phyloP scores from a whole-genome alignment of 2,888 invertebrate species.

The Halictus ligatus region DNA sequence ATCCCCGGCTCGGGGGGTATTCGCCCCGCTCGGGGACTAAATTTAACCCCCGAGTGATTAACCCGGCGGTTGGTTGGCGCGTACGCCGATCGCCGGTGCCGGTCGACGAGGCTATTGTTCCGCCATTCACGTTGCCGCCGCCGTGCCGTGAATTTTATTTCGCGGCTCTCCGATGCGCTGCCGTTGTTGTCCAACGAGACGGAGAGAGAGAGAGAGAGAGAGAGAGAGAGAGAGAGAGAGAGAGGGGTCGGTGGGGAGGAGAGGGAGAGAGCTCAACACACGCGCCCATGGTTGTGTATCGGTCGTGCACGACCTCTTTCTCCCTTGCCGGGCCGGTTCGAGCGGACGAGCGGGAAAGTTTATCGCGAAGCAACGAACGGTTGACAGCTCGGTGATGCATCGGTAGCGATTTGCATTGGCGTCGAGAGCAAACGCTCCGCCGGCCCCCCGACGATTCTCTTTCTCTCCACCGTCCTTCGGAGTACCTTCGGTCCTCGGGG shows the following conservation, averaged over 20 bases:
- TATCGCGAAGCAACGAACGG: conserved; percentile 77
- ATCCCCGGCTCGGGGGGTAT: conserved; percentile 9
- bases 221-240: neutral
- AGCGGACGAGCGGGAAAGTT: conserved; percentile 74
- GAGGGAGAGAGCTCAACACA: neutral
- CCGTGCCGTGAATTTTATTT: conserved; percentile 49
- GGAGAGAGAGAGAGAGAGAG: neutral
- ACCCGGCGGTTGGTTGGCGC: conserved; percentile 8
- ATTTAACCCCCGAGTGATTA: conserved; percentile 28
- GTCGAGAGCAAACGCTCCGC: conserved; percentile 64
- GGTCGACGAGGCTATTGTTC: conserved; percentile 45
- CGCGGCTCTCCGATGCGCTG: conserved; percentile 8
- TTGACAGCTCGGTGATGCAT: conserved; percentile 79
- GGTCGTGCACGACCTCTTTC: conserved; percentile 59
- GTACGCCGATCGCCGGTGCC: conserved; percentile 10
- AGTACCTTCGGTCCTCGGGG: conserved; percentile 34
- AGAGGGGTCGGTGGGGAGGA: too few species aligned
- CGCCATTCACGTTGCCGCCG: conserved; percentile 13
- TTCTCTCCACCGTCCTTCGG: neutral
- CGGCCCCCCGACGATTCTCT: conserved; percentile 14
- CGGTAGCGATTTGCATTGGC: conserved; percentile 78
- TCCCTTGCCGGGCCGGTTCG: conserved; percentile 55
- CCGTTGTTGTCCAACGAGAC: neutral
- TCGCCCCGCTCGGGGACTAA: conserved; percentile 8
- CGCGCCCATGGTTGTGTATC: conserved; percentile 53